A percentile compares a stretch with the other conserved stretches of the same genome.
Evolutionary conservation across 1,140 invertebrate genomes (phyloP).

Genomic region (Adoxophyes honmai): DNA sequence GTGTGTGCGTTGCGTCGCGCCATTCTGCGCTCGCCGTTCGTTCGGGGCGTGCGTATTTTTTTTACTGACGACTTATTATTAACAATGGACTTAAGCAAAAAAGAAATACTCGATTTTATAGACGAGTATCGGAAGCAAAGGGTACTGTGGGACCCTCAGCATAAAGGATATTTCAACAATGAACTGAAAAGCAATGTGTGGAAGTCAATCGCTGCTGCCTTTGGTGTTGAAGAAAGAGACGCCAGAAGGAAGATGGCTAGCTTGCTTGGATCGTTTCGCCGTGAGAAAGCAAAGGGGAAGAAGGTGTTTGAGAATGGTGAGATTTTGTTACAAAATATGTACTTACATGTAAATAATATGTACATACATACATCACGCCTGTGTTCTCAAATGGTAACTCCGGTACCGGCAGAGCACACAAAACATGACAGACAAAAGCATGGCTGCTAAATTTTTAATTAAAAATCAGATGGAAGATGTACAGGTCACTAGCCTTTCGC

Average conservation of each 20-base stretch:
- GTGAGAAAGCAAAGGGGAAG: background rate
- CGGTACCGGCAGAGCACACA: too few relatives aligned
- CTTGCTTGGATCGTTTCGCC: conserved; percentile 7
- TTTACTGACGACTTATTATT: background rate
- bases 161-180: conserved; percentile 8
- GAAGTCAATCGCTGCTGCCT: background rate
- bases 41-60: background rate
- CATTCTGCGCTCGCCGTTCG: conserved; percentile 4
- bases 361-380: too few relatives aligned
- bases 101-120: background rate
- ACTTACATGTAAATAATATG: background rate
- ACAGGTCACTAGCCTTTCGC: too few relatives aligned
- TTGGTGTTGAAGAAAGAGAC: background rate
- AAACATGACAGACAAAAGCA: too few relatives aligned
- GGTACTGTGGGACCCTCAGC: background rate
- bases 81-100: conserved; percentile 1
- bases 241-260: conserved; percentile 3
- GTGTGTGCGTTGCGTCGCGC: background rate
- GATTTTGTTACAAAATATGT: background rate
- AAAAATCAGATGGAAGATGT: too few relatives aligned
- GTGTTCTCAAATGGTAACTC: too few relatives aligned
- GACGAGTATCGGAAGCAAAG: background rate
- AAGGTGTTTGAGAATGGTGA: background rate
- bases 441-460: too few relatives aligned
- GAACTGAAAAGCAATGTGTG: background rate